A percentile compares a stretch with the other conserved stretches of the same genome.
These are phyloP conservation scores for Agapornis roseicollis DNA, from an alignment of 2,113 vertebrate species.

Conservation along the genomic window DNA sequence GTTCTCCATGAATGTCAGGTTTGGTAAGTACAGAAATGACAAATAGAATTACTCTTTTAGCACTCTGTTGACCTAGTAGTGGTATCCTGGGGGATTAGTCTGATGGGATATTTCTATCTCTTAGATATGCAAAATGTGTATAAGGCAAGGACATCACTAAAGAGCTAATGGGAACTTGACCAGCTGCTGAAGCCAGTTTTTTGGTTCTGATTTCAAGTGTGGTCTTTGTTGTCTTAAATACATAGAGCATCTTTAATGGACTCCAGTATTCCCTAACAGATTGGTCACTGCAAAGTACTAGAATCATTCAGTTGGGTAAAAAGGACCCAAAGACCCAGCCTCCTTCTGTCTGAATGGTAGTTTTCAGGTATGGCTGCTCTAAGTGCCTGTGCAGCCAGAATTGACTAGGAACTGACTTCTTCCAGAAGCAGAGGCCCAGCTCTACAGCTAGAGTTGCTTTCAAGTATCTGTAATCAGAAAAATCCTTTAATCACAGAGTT, in stretches of 20 bases:
- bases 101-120: not conserved
- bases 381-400: accelerated
- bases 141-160: not conserved
- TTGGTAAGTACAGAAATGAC: not conserved
- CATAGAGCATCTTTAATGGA: too few species aligned
- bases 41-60: not conserved
- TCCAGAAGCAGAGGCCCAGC: not conserved
- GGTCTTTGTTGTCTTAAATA: not conserved
- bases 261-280: not conserved
- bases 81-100: not conserved
- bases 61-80: not conserved
- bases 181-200: not conserved
- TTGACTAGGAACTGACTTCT: not conserved
- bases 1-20: not conserved
- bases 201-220: not conserved
- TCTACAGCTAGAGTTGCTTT: not conserved
- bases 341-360: accelerated
- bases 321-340: too few species aligned
- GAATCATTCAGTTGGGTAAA: accelerated
- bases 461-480: not conserved
- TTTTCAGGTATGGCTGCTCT: too few species aligned
- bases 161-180: not conserved
- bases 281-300: not conserved
- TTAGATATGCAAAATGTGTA: not conserved
- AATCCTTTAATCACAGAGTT: not conserved